Percentiles rank a stretch among this genome's conserved stretches.
Evolutionary conservation across 2,888 invertebrate genomes (phyloP).

Genomic region (Drosophila eohydei): DNA sequence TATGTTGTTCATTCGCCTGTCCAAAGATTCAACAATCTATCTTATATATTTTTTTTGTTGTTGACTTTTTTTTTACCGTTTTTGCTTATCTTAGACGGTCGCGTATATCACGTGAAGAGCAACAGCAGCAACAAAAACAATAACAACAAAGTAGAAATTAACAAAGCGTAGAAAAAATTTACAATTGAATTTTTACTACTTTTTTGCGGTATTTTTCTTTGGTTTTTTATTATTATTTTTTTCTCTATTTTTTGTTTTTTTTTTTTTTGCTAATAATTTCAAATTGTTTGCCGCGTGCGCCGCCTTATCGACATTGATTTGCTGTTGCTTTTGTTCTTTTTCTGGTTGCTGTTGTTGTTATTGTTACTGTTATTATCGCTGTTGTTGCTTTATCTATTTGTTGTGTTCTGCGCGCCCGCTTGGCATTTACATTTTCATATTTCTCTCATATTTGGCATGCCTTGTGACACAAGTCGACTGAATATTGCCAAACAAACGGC

Average conservation of each 20-base stretch:
- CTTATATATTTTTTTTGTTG: conserved; percentile 14
- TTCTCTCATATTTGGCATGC: conserved; percentile 65
- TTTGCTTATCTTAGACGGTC: conserved; percentile 59
- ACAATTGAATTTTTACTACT: conserved; percentile 41
- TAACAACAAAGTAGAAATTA: conserved; percentile 15
- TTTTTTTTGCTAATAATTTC: conserved; percentile 36
- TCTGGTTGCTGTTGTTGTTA: not conserved
- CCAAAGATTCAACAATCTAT: conserved; percentile 38
- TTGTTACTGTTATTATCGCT: conserved; percentile 36
- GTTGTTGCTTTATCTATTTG: conserved; percentile 58
- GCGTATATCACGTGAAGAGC: conserved; percentile 65
- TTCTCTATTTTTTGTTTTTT: conserved; percentile 15
- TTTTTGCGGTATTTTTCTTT: conserved; percentile 32
- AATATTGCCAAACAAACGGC: conserved; percentile 56
- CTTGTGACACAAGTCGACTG: conserved; percentile 64
- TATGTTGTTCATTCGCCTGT: conserved; percentile 35
- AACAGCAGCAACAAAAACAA: conserved; percentile 20
- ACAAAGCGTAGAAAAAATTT: conserved; percentile 22
- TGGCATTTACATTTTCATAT: conserved; percentile 70
- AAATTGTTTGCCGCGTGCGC: conserved; percentile 57
- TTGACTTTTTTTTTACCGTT: conserved; percentile 38
- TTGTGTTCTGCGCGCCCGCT: conserved; percentile 36
- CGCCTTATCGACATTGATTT: conserved; percentile 69
- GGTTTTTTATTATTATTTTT: conserved; percentile 6
- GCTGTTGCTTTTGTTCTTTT: conserved; percentile 23